phyloP scores from a whole-genome alignment of 2,888 invertebrate genomes.

The Pterobdella sp. region DNA sequence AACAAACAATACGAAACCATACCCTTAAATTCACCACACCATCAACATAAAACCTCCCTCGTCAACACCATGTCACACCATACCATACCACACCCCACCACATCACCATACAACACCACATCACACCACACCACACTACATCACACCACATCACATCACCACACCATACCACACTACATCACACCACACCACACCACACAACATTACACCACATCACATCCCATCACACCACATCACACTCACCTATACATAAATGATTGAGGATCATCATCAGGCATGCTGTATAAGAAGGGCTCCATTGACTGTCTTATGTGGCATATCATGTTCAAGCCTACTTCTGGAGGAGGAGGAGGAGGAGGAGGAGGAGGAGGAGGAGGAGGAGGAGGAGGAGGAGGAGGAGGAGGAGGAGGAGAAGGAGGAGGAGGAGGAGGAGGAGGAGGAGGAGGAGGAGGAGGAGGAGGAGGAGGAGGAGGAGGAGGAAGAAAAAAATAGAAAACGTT shows the following conservation, averaged over 20 bases:
- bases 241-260: no score
- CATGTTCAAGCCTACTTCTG: slow-evolving; percentile 28
- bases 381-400: slow-evolving; percentile 9
- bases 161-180: not conserved
- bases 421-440: slow-evolving; percentile 13
- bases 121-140: no score
- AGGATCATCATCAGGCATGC: not conserved
- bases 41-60: no score
- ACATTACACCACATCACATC: not conserved
- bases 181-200: not conserved
- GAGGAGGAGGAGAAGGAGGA: slow-evolving; percentile 21
- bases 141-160: not conserved
- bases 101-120: no score
- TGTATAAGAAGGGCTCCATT: slow-evolving; percentile 25
- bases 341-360: slow-evolving; percentile 11
- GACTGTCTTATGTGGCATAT: slow-evolving; percentile 24
- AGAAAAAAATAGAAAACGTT: slow-evolving; percentile 18
- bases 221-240: not conserved
- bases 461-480: slow-evolving; percentile 4
- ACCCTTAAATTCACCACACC: no score
- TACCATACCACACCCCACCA: no score
- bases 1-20: no score
- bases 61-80: no score
- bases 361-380: slow-evolving; percentile 5
- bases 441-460: slow-evolving; percentile 21